A percentile compares a stretch with the other conserved stretches of the same genome.
phyloP scores from a whole-genome alignment of 2,113 vertebrate genomes.

The Colaptes auratus region DNA sequence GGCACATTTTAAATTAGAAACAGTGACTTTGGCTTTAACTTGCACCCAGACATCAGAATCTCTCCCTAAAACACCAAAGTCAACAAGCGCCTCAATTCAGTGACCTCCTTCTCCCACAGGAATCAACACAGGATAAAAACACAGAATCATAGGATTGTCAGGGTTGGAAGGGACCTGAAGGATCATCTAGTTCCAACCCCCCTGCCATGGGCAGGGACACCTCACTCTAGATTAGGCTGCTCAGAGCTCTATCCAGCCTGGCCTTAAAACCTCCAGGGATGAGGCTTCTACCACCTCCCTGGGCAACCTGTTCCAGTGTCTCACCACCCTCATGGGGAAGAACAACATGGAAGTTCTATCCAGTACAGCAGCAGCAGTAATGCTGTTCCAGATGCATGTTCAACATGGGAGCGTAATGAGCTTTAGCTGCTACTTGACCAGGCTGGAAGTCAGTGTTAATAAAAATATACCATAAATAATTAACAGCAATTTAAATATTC shows the following conservation, averaged over 20 bases:
- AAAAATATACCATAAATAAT: conserved; percentile 82
- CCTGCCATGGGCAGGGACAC: too few relatives aligned
- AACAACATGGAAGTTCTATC: too few relatives aligned
- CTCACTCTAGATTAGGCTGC: too few relatives aligned
- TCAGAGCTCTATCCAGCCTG: too few relatives aligned
- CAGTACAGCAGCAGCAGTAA: not conserved
- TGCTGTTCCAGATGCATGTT: accelerated
- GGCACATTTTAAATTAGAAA: not conserved
- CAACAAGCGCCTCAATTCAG: not conserved
- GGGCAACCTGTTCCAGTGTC: too few relatives aligned
- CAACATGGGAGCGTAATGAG: not conserved
- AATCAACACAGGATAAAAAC: not conserved
- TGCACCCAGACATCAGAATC: not conserved
- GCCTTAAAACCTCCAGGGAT: too few relatives aligned
- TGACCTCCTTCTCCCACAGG: not conserved
- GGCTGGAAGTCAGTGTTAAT: conserved; percentile 64
- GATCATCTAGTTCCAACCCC: too few relatives aligned
- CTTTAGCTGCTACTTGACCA: conserved; percentile 14
- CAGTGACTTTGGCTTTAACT: not conserved
- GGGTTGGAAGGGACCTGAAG: too few relatives aligned
- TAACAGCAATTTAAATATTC: conserved; percentile 88
- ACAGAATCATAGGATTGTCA: too few relatives aligned
- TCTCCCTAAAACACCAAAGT: not conserved
- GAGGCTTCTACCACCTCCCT: too few relatives aligned
- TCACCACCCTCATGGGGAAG: too few relatives aligned